Evolutionary conservation across 2,888 invertebrate genomes (phyloP).

Genomic region (Bedellia somnulentella): DNA sequence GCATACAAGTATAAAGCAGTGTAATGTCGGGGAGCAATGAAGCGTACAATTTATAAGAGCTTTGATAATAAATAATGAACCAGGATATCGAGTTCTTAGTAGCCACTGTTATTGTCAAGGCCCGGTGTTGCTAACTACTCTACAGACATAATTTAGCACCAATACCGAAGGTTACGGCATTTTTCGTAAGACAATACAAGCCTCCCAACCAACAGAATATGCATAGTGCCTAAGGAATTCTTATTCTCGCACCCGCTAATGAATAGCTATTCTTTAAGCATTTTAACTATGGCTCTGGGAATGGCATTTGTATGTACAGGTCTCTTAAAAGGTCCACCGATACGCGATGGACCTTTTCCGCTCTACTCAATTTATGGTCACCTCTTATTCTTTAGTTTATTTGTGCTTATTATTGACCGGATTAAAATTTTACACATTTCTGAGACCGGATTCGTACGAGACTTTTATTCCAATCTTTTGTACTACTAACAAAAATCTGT

Average conservation of each 20-base stretch:
- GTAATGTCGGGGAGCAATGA: too few species aligned
- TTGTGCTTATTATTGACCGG: slow-evolving; percentile 46
- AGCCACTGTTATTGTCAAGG: slow-evolving; percentile 21
- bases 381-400: slow-evolving; percentile 32
- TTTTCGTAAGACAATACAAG: slow-evolving; percentile 58
- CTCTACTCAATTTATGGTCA: slow-evolving; percentile 50
- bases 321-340: slow-evolving; percentile 56
- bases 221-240: slow-evolving; percentile 55
- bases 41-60: too few species aligned
- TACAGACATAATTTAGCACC: slow-evolving; percentile 46
- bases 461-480: too few species aligned
- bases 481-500: too few species aligned
- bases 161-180: slow-evolving; percentile 30
- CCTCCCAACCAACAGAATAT: slow-evolving; percentile 45
- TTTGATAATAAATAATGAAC: too few species aligned
- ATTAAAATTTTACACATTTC: slow-evolving; percentile 26
- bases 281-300: slow-evolving; percentile 57
- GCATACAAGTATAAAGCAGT: too few species aligned
- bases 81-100: slow-evolving; percentile 27
- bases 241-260: slow-evolving; percentile 60
- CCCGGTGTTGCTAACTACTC: slow-evolving; percentile 25
- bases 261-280: slow-evolving; percentile 60
- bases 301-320: slow-evolving; percentile 57
- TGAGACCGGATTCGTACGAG: too few species aligned
- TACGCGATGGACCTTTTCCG: slow-evolving; percentile 54